These are phyloP conservation scores for Drosophila macrospina DNA, from an alignment of 2,888 invertebrate genomes.

Conservation along the genomic window DNA sequence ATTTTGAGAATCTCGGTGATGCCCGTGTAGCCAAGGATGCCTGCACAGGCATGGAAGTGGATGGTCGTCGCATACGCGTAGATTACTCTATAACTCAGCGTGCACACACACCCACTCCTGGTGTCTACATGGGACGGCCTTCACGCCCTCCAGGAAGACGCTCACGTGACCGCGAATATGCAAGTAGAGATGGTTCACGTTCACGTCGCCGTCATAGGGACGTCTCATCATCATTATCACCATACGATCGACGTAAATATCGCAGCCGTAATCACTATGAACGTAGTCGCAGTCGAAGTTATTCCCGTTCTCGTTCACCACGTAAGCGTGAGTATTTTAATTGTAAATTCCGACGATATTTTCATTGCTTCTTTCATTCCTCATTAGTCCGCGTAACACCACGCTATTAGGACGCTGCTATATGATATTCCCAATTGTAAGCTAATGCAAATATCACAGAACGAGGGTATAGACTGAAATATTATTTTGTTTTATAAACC, in stretches of 20 bases:
- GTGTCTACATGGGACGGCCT: slow-evolving; percentile 98
- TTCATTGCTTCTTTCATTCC: neutral
- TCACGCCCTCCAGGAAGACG: slow-evolving; percentile 85
- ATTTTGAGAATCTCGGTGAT: slow-evolving; percentile 94
- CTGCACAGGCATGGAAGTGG: slow-evolving; percentile 97
- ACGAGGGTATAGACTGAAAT: slow-evolving; percentile 55
- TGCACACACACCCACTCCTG: slow-evolving; percentile 98
- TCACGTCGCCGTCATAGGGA: slow-evolving; percentile 58
- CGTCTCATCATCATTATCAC: slow-evolving; percentile 36
- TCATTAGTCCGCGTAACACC: slow-evolving; percentile 29
- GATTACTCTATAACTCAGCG: slow-evolving; percentile 98
- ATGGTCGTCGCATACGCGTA: slow-evolving; percentile 96
- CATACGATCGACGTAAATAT: slow-evolving; percentile 33
- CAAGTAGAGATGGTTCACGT: slow-evolving; percentile 31
- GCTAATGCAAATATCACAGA: slow-evolving; percentile 4
- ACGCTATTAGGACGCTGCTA: slow-evolving; percentile 43
- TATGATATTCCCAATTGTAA: slow-evolving; percentile 3
- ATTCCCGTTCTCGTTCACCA: slow-evolving; percentile 74
- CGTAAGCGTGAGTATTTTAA: slow-evolving; percentile 62
- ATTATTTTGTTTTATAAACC: slow-evolving; percentile 14
- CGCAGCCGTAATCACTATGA: slow-evolving; percentile 62
- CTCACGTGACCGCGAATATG: slow-evolving; percentile 46
- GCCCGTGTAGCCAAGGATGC: slow-evolving; percentile 97
- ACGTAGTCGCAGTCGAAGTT: slow-evolving; percentile 79
- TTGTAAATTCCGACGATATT: neutral